phyloP scores from a whole-genome alignment of 2,888 invertebrate species.

The Oxytorus armatus region DNA sequence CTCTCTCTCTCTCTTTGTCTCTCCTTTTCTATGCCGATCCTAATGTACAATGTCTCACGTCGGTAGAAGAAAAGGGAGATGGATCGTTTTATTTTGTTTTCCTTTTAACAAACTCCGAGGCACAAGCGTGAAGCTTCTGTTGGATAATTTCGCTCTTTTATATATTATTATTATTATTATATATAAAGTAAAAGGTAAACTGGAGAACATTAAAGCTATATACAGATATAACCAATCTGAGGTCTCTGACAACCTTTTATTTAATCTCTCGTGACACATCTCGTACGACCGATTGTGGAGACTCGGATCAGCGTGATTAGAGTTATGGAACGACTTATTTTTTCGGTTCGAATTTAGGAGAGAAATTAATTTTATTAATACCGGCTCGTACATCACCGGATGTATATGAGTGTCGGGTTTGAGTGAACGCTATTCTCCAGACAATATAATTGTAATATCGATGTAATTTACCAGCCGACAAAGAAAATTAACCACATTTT shows the following conservation, averaged over 20 bases:
- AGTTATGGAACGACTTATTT: slow-evolving; percentile 2
- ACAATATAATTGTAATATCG: too few relatives aligned
- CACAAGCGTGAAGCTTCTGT: slow-evolving; percentile 46
- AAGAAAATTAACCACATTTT: too few relatives aligned
- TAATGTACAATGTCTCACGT: slow-evolving; percentile 20
- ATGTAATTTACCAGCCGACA: too few relatives aligned
- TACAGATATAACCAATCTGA: slow-evolving; percentile 11
- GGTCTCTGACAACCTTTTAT: slow-evolving; percentile 12
- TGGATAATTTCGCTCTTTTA: slow-evolving; percentile 55
- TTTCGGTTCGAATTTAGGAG: slow-evolving; percentile 27
- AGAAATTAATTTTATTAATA: slow-evolving; percentile 40
- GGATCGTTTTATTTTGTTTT: slow-evolving; percentile 48
- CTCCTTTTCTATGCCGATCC: not conserved
- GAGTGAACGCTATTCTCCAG: too few relatives aligned
- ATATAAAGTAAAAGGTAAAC: slow-evolving; percentile 46
- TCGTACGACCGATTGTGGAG: too few relatives aligned
- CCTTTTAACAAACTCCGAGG: slow-evolving; percentile 8
- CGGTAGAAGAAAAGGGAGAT: slow-evolving; percentile 33
- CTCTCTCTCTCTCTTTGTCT: too few relatives aligned
- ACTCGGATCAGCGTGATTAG: slow-evolving; percentile 19
- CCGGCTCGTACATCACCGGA: not conserved
- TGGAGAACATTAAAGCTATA: not conserved
- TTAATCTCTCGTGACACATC: slow-evolving; percentile 1
- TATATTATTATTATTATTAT: too few relatives aligned
- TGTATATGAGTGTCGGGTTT: too few relatives aligned